These are phyloP conservation scores for Glyptemys insculpta DNA, from an alignment of 2,797 vertebrate species.

Conservation along the genomic window DNA sequence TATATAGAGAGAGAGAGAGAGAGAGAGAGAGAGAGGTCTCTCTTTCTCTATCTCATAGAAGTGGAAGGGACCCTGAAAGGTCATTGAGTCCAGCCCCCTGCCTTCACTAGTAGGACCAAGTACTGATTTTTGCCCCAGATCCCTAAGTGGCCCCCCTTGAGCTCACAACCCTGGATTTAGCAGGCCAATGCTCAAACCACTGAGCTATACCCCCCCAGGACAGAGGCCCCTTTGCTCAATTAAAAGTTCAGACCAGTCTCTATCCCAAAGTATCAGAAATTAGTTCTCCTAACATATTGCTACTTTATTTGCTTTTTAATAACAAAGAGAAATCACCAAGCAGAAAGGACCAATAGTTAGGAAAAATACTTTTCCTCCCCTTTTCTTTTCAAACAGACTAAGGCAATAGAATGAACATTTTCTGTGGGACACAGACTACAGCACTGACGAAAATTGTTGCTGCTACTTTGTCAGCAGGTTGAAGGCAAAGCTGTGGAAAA, in stretches of 20 bases:
- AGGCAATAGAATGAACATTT: background rate
- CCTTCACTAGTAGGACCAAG: too few species aligned
- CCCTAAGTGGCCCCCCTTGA: too few species aligned
- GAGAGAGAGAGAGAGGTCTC: too few species aligned
- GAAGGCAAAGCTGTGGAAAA: background rate
- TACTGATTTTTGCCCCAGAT: too few species aligned
- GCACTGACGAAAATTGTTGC: background rate
- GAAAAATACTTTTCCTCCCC: background rate
- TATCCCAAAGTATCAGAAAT: background rate
- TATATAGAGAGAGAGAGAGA: too few species aligned
- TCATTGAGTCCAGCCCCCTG: too few species aligned
- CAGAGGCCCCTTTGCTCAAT: accelerated
- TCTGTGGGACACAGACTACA: background rate
- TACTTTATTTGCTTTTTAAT: constrained; percentile 3
- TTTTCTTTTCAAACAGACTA: background rate
- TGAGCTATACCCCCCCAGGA: background rate
- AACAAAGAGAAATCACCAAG: background rate
- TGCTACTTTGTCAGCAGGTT: background rate
- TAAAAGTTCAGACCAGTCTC: background rate
- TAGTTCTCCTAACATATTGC: background rate
- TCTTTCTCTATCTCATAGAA: too few species aligned
- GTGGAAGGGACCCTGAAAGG: too few species aligned
- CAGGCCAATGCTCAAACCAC: too few species aligned
- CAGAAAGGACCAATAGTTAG: constrained; percentile 11
- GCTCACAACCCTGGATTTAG: too few species aligned